A percentile compares a stretch with the other conserved stretches of the same genome.
phyloP scores from a whole-genome alignment of 2,888 invertebrate genomes.

The Drosophila infuscata region DNA sequence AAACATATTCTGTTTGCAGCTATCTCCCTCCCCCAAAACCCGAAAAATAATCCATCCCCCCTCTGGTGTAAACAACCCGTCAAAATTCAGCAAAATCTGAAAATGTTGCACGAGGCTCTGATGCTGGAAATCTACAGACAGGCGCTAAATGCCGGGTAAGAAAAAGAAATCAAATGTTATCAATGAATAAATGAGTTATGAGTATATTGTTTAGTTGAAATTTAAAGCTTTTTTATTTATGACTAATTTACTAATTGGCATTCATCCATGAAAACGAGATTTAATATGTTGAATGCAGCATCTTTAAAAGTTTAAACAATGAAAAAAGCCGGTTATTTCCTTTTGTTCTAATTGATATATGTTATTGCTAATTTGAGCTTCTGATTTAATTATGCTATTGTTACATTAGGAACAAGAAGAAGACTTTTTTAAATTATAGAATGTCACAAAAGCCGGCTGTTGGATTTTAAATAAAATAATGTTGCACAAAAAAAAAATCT shows the following conservation, averaged over 20 bases:
- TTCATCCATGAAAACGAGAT: background rate
- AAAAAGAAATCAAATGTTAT: conserved; percentile 10
- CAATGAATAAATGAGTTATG: background rate
- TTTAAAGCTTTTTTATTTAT: background rate
- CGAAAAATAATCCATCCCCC: background rate
- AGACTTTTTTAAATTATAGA: background rate
- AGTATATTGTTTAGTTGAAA: background rate
- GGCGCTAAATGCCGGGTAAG: conserved; percentile 85
- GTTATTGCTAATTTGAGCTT: background rate
- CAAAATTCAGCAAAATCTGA: conserved; percentile 81
- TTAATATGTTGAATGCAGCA: background rate
- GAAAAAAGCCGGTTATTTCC: background rate
- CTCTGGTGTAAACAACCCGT: conserved; percentile 26
- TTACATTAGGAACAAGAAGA: background rate
- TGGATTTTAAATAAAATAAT: background rate
- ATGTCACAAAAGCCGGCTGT: background rate
- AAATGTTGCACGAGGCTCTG: conserved; percentile 84
- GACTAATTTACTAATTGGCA: background rate
- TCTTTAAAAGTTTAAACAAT: background rate
- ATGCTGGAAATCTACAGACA: conserved; percentile 85
- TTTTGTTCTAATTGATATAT: background rate
- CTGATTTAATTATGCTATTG: background rate
- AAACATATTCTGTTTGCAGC: conserved; percentile 17
- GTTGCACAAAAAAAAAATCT: background rate
- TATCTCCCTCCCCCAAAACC: background rate